These are phyloP conservation scores for Alcis repandata DNA, from an alignment of 2,888 invertebrate genomes.

Conservation along the genomic window DNA sequence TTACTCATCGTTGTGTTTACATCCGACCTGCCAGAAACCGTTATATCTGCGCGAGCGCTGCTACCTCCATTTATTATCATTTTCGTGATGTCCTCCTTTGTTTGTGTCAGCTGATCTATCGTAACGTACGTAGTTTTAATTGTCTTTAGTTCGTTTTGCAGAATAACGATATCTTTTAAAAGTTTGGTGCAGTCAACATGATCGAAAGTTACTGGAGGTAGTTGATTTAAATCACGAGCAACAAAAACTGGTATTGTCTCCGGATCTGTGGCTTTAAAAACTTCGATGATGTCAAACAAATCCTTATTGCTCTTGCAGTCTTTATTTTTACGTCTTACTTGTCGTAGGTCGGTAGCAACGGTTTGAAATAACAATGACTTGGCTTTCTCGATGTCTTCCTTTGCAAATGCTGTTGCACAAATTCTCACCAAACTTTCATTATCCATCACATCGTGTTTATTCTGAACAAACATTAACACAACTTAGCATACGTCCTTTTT, in stretches of 20 bases:
- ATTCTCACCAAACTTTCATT: too few species aligned
- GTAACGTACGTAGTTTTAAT: neutral
- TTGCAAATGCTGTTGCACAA: too few species aligned
- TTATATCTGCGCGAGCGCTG: neutral
- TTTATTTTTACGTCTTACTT: neutral
- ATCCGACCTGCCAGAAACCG: neutral
- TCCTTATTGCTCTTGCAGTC: neutral
- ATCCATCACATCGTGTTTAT: too few species aligned
- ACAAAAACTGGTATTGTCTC: neutral
- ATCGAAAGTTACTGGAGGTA: neutral
- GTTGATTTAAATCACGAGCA: neutral
- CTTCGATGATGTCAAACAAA: neutral
- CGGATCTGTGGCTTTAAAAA: neutral
- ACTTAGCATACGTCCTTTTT: too few species aligned
- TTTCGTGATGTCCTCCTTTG: neutral
- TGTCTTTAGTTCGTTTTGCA: constrained; percentile 6
- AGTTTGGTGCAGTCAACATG: neutral
- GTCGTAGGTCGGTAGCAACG: too few species aligned
- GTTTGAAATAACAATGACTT: too few species aligned
- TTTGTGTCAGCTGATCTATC: neutral
- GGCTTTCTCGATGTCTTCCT: too few species aligned
- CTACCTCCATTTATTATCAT: neutral
- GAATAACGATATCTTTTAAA: constrained; percentile 3
- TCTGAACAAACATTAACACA: too few species aligned
- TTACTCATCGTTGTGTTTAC: neutral